Evolutionary conservation across 2,888 invertebrate genomes (phyloP).

Genomic region (Drosophila subsilvestris): DNA sequence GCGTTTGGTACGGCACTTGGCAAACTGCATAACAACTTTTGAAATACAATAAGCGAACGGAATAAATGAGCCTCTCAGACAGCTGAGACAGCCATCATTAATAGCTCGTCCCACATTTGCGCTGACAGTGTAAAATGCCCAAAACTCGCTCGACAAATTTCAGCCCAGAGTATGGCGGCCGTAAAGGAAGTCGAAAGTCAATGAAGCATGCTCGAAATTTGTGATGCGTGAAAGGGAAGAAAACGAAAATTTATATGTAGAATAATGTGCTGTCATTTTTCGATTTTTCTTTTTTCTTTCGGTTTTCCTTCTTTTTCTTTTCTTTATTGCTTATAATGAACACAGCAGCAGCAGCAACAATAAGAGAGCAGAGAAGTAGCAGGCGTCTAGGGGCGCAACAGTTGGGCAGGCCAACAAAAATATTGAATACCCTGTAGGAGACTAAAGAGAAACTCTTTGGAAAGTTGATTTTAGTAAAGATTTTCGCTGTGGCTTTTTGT

Average conservation of each 20-base stretch:
- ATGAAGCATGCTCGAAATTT: constrained; percentile 69
- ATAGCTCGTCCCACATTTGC: constrained; percentile 63
- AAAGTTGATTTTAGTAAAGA: not conserved
- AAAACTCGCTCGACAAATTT: constrained; percentile 22
- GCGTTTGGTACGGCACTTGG: constrained; percentile 1
- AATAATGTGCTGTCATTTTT: constrained; percentile 57
- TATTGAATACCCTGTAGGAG: constrained; percentile 6
- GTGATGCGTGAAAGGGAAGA: constrained; percentile 61
- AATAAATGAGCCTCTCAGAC: constrained; percentile 9
- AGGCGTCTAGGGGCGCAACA: constrained; percentile 38
- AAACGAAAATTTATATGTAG: constrained; percentile 47
- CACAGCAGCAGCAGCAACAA: constrained; percentile 26
- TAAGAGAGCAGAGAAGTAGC: not conserved
- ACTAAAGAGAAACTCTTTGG: not conserved
- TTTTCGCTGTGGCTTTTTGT: constrained; percentile 18
- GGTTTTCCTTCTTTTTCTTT: constrained; percentile 1
- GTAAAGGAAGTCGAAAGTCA: constrained; percentile 63
- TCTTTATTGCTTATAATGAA: constrained; percentile 51
- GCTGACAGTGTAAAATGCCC: constrained; percentile 65
- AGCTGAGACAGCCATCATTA: constrained; percentile 56
- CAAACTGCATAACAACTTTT: constrained; percentile 5
- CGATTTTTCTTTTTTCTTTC: constrained; percentile 17
- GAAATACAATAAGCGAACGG: not conserved
- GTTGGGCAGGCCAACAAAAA: constrained; percentile 28
- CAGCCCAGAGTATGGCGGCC: constrained; percentile 44